phyloP scores from a whole-genome alignment of 2,113 vertebrate species.

The Tragelaphus buxtoni region DNA sequence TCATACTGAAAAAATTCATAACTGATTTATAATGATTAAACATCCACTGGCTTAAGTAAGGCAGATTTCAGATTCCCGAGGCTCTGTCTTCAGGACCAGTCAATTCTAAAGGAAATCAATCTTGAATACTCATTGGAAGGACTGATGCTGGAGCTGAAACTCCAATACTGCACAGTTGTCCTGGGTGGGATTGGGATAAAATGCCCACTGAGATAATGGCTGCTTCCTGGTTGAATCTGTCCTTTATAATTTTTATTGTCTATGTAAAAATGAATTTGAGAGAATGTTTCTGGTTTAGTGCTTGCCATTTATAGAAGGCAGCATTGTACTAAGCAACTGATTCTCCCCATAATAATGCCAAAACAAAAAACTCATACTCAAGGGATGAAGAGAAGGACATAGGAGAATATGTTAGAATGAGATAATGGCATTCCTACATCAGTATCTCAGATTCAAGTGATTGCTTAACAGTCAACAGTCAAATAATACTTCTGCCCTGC shows the following conservation, averaged over 20 bases:
- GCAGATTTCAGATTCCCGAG: not conserved
- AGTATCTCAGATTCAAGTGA: not conserved
- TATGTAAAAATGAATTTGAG: slow-evolving; percentile 23
- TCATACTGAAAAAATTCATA: not conserved
- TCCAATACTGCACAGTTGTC: not conserved
- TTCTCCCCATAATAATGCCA: slow-evolving; percentile 6
- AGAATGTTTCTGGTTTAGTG: slow-evolving; percentile 19
- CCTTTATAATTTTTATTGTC: slow-evolving; percentile 9
- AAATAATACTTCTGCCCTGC: not conserved
- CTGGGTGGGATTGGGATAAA: not conserved
- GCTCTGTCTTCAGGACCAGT: not conserved
- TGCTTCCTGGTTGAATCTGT: not conserved
- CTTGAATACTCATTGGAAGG: not conserved
- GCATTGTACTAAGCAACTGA: not conserved
- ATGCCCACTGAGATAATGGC: slow-evolving; percentile 28
- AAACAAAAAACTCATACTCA: not conserved
- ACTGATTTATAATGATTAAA: not conserved
- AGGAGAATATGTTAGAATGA: not conserved
- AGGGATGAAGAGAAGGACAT: not conserved
- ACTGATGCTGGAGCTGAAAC: not conserved
- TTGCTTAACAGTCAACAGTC: slow-evolving; percentile 1
- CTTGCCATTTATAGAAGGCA: not conserved
- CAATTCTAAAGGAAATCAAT: not conserved
- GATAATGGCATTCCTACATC: not conserved
- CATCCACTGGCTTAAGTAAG: not conserved